Percentiles rank a stretch among this genome's conserved stretches.
Conservation (phyloP, 2,797 vertebrate genomes). For the Tauraco hartlaubi region DNA sequence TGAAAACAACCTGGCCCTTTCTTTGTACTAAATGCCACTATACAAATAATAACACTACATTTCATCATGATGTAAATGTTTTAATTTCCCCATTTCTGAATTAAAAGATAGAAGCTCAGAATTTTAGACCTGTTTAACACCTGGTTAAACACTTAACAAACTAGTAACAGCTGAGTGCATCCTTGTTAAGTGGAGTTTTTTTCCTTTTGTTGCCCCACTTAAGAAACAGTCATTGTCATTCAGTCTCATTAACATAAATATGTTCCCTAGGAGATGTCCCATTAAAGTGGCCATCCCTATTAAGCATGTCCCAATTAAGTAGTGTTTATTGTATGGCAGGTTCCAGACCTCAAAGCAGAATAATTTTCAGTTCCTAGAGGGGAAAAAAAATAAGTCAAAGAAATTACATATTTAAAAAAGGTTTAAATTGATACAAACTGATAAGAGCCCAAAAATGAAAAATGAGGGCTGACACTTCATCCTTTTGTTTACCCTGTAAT, state of each 20-base stretch:
- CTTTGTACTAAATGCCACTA: not conserved
- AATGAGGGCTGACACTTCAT: constrained; percentile 67
- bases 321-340: constrained; percentile 75
- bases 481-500: constrained; percentile 71
- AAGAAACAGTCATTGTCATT: constrained; percentile 69
- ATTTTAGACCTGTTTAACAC: constrained; percentile 51
- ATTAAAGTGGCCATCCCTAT: constrained; percentile 76
- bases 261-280: constrained; percentile 76
- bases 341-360: constrained; percentile 74
- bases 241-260: constrained; percentile 73
- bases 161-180: constrained; percentile 47
- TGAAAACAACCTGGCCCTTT: not conserved
- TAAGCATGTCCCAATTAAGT: constrained; percentile 75
- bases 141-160: constrained; percentile 55
- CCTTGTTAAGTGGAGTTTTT: constrained; percentile 48
- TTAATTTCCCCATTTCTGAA: not conserved
- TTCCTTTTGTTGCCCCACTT: constrained; percentile 70
- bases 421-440: constrained; percentile 72
- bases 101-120: not conserved
- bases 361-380: constrained; percentile 73
- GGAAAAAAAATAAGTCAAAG: constrained; percentile 68
- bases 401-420: constrained; percentile 65
- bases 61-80: not conserved
- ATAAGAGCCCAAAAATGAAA: constrained; percentile 69
- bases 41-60: not conserved